Percentiles rank a stretch among this genome's conserved stretches.
phyloP scores from a whole-genome alignment of 2,797 vertebrate species.

The Trachops cirrhosus region DNA sequence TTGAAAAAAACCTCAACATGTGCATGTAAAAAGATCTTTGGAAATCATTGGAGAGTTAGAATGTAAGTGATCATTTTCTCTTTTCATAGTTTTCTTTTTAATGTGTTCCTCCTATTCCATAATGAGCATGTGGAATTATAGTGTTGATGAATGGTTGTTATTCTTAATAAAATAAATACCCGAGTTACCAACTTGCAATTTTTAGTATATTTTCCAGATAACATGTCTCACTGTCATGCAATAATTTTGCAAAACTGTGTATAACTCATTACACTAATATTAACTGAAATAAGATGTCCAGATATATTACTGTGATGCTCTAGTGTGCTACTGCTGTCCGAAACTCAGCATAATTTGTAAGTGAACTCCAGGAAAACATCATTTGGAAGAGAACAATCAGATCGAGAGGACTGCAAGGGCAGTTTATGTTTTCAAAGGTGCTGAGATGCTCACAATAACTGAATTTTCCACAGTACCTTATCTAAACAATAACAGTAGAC shows the following conservation, averaged over 20 bases:
- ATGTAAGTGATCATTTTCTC: neutral
- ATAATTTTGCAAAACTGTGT: conserved; percentile 7
- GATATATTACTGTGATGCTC: neutral
- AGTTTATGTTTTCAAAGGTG: neutral
- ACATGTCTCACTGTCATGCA: neutral
- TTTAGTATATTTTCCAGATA: neutral
- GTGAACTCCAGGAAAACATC: neutral
- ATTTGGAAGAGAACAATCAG: neutral
- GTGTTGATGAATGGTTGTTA: neutral
- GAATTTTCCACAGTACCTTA: neutral
- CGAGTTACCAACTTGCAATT: neutral
- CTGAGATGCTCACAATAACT: conserved; percentile 4
- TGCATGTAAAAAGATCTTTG: neutral
- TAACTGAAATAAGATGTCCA: neutral
- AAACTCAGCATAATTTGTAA: neutral
- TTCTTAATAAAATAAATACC: conserved; percentile 3
- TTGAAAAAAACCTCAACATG: neutral
- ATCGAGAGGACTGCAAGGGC: neutral
- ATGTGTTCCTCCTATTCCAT: neutral
- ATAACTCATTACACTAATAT: neutral
- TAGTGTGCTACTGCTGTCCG: neutral
- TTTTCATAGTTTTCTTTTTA: neutral
- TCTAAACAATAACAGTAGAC: neutral
- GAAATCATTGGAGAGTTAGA: neutral
- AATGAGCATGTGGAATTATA: neutral